Percentiles rank a stretch among this genome's conserved stretches.
phyloP scores from a whole-genome alignment of 2,113 vertebrate genomes.

The Caretta caretta region DNA sequence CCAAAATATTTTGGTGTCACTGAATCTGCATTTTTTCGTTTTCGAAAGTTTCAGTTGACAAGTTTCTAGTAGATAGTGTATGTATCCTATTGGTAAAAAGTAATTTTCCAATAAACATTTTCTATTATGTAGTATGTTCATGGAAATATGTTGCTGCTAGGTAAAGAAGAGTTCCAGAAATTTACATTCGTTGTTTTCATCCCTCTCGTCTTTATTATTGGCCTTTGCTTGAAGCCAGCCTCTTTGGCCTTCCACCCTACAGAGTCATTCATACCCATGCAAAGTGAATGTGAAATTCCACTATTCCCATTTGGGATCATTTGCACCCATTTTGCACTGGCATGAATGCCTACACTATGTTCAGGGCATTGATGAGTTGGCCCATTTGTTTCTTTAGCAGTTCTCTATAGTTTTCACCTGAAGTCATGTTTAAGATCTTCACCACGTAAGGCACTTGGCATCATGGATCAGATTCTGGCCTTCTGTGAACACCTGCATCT shows the following conservation, averaged over 20 bases:
- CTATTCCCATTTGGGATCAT: background rate
- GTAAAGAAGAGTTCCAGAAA: too few relatives aligned
- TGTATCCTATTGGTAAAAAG: too few relatives aligned
- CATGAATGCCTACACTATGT: background rate
- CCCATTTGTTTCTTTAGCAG: accelerated
- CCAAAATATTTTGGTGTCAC: too few relatives aligned
- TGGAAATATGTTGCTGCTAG: too few relatives aligned
- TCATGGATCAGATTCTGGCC: background rate
- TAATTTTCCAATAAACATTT: too few relatives aligned
- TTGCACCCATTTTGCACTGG: accelerated
- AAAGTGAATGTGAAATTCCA: background rate
- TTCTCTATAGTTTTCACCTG: background rate
- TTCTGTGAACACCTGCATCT: accelerated
- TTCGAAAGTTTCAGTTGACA: too few relatives aligned
- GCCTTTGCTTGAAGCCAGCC: too few relatives aligned
- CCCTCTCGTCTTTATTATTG: too few relatives aligned
- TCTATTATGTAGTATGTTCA: too few relatives aligned
- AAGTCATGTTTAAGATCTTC: accelerated
- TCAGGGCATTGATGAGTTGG: background rate
- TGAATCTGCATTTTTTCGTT: too few relatives aligned
- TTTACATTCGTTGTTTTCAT: too few relatives aligned
- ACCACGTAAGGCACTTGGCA: background rate
- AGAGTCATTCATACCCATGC: background rate
- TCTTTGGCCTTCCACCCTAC: background rate
- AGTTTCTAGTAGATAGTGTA: too few relatives aligned